Evolutionary conservation across 2,797 vertebrate species (phyloP), one percentile per base, ranked within the genome.

Genomic region (Trematomus bernacchii): DNA sequence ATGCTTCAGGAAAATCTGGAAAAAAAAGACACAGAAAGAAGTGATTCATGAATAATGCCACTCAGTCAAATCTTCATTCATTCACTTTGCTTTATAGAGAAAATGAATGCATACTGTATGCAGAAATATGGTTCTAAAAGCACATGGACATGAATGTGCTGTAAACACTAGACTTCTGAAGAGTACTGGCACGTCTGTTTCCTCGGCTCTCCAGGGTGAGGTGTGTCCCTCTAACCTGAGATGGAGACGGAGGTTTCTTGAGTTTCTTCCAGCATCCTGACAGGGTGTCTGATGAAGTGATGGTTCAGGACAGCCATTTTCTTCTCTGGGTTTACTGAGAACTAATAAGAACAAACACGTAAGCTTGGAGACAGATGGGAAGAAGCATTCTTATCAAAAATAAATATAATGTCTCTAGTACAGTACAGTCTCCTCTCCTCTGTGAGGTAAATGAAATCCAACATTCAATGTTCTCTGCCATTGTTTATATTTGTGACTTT

Each of bases 251-350:
- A 67, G n/a, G 86, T 30, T 68, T 96, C 88, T 27, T 91, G 91
- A 52, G 82, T 90, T 51, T 96, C 95, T 59, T 93, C 96, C 87
- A 95, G 90, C 33, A 91, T 83, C 83, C 95, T 96, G 79, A 96
- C 95, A n/a, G 98, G 96, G 33, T 99, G 95, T 92, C 94, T 95
- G 90, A 98, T 91, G 88, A 99, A 99, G 86, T 99, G 98, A 87
- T 99, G 96, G 76, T 94, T 96, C 58, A 99, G 87, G 11, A 99
- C 95, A 0, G 93, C 84, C 91, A 95, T 92, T 66, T 95, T 97
- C 91, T 92, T 96, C 82, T 92, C 93, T 9, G 94, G 90, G 89
- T 97, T 92, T 10, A 95, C 91, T 79, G 96, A 97, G 91, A 99
- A 98, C 98, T 99, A 82, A 73, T 18, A 46, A 66, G 18, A 58